phyloP scores from a whole-genome alignment of 92 coral and sea anemone species.

The Umimayanthus chanpuru region DNA sequence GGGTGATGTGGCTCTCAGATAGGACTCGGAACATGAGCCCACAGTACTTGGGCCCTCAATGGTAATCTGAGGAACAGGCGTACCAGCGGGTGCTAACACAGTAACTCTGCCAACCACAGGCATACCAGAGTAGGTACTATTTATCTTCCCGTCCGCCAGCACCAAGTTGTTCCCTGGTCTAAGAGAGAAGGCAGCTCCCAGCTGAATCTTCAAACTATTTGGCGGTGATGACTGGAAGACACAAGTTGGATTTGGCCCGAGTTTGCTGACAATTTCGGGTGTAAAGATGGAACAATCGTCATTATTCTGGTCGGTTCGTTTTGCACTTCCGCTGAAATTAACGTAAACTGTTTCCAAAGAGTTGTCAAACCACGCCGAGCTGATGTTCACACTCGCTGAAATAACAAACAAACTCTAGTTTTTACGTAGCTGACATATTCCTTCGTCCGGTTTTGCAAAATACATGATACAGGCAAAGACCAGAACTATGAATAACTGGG shows the following conservation, averaged over 20 bases:
- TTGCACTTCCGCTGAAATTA: conserved; percentile 27
- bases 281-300: conserved; percentile 14
- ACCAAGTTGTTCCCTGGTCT: background rate
- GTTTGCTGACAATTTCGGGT: conserved; percentile 3
- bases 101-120: background rate
- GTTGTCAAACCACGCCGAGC: conserved; percentile 10
- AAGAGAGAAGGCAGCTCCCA: background rate
- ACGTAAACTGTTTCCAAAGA: conserved; percentile 7
- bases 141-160: background rate
- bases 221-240: conserved; percentile 16
- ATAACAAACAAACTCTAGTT: background rate
- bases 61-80: background rate
- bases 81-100: background rate
- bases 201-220: background rate
- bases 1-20: background rate
- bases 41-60: conserved; percentile 25
- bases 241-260: conserved; percentile 10
- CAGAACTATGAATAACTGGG: no score
- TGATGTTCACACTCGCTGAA: conserved; percentile 10
- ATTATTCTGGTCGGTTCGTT: background rate
- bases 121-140: background rate
- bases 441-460: background rate
- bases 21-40: conserved; percentile 27
- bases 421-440: background rate
- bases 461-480: background rate